Evolutionary conservation across 2,888 invertebrate species (phyloP).

Genomic region (Gortyna flavago): DNA sequence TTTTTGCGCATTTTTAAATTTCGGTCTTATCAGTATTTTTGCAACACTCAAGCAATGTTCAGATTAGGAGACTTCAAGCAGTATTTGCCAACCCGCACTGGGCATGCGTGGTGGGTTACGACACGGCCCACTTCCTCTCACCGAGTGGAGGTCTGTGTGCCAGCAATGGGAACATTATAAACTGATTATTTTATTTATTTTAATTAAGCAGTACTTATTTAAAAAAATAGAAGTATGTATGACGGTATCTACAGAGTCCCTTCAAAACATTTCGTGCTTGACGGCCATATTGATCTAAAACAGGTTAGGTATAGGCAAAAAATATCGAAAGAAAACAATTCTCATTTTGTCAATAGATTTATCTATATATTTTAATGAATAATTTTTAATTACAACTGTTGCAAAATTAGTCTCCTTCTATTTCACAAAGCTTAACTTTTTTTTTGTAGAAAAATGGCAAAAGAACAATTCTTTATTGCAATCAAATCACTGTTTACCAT

Average conservation of each 20-base stretch:
- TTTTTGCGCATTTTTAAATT: too few species aligned
- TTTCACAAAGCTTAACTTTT: constrained; percentile 76
- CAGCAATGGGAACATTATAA: neutral
- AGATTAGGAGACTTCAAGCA: too few species aligned
- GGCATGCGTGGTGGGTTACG: neutral
- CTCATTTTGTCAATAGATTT: constrained; percentile 88
- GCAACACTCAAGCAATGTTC: too few species aligned
- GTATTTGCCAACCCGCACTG: neutral
- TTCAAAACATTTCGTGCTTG: neutral
- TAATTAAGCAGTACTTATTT: neutral
- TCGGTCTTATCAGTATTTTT: too few species aligned
- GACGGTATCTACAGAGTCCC: neutral
- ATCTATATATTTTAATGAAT: constrained; percentile 90
- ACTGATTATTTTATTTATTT: too few species aligned
- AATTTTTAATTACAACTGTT: constrained; percentile 88
- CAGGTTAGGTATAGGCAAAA: neutral
- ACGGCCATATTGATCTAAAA: neutral
- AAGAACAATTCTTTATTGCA: constrained; percentile 81
- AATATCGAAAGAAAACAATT: constrained; percentile 74
- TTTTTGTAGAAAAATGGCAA: constrained; percentile 83
- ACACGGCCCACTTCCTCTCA: too few species aligned
- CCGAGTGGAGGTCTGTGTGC: neutral
- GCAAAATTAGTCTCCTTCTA: constrained; percentile 83
- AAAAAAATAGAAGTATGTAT: neutral
- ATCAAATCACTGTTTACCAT: constrained; percentile 77